Evolutionary conservation across 2,113 vertebrate genomes (phyloP).

Genomic region (Gambusia affinis): DNA sequence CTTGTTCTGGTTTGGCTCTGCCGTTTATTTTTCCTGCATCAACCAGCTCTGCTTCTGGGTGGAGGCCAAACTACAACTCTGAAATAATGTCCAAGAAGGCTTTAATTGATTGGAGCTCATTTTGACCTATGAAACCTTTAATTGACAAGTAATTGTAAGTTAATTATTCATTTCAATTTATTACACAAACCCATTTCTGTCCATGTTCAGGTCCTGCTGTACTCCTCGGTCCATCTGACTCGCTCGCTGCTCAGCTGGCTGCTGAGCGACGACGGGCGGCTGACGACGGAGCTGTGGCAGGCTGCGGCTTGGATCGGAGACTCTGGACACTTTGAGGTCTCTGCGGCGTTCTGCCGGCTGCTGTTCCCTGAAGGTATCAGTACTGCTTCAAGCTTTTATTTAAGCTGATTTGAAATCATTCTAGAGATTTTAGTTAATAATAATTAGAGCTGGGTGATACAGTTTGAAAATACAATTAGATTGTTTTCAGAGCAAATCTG

Average conservation of each 20-base stretch:
- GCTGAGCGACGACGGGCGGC: slow-evolving; percentile 65
- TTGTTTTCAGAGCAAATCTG: no score
- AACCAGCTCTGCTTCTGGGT: no score
- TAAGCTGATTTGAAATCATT: background rate
- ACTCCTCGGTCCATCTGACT: slow-evolving; percentile 87
- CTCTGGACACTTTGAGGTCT: slow-evolving; percentile 80
- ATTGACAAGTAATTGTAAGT: no score
- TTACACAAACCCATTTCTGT: background rate
- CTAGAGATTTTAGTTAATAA: background rate
- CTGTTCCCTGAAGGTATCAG: slow-evolving; percentile 86
- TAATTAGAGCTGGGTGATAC: no score
- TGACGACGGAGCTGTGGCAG: slow-evolving; percentile 78
- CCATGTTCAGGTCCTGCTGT: slow-evolving; percentile 83
- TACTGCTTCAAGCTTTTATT: background rate
- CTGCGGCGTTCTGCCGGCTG: slow-evolving; percentile 81
- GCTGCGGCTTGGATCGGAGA: slow-evolving; percentile 79
- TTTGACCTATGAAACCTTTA: no score
- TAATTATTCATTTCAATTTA: no score
- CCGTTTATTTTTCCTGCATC: no score
- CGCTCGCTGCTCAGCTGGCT: slow-evolving; percentile 80
- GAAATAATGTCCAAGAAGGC: no score
- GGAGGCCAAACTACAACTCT: no score
- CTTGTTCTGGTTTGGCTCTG: no score
- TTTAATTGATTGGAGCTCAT: no score
- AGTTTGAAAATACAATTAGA: no score